Evolutionary conservation across 2,888 invertebrate species (phyloP).

Genomic region (Drosophila heteroneura): DNA sequence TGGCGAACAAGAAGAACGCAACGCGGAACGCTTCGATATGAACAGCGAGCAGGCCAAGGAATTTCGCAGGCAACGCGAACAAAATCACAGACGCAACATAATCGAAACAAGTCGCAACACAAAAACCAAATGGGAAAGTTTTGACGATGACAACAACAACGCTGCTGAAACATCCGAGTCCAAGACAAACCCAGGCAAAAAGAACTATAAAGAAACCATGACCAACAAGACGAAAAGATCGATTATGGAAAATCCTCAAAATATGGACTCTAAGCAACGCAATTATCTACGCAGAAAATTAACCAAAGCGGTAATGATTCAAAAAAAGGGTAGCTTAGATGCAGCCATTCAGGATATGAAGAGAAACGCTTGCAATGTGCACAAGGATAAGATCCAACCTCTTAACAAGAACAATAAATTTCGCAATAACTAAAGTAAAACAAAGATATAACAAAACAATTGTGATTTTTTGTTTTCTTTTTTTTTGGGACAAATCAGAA

Average conservation of each 20-base stretch:
- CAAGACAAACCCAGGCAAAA: background rate
- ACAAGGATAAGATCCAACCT: background rate
- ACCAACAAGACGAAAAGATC: background rate
- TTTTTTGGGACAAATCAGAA: constrained; percentile 58
- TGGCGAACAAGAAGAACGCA: constrained; percentile 60
- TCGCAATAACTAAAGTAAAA: constrained; percentile 1
- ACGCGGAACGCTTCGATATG: constrained; percentile 41
- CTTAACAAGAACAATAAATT: constrained; percentile 9
- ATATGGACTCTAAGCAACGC: constrained; percentile 63
- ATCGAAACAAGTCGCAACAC: constrained; percentile 73
- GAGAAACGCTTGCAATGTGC: background rate
- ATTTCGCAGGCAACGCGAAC: constrained; percentile 67
- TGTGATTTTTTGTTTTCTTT: background rate
- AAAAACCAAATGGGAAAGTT: constrained; percentile 78
- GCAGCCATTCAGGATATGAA: constrained; percentile 26
- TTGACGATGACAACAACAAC: constrained; percentile 57
- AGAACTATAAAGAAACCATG: background rate
- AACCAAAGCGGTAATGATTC: constrained; percentile 10
- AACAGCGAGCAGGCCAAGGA: constrained; percentile 58
- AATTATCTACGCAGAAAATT: constrained; percentile 50
- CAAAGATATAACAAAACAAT: background rate
- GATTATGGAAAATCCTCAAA: background rate
- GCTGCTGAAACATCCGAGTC: background rate
- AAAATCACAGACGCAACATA: constrained; percentile 71
- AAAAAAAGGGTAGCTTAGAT: background rate